These are phyloP conservation scores for Mechanitis messenoides DNA, from an alignment of 2,888 invertebrate genomes.

Conservation along the genomic window DNA sequence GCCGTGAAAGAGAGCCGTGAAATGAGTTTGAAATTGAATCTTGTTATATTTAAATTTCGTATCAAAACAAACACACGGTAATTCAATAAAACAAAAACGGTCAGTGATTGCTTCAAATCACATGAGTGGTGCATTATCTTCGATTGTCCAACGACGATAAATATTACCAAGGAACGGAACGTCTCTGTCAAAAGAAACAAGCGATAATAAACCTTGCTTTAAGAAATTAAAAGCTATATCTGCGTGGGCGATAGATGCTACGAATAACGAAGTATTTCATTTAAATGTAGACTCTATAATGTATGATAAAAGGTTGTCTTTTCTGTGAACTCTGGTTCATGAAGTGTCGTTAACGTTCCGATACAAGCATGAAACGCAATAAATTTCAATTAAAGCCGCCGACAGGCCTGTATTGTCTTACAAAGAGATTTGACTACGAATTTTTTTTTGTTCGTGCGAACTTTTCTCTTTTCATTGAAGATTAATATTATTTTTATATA, in stretches of 20 bases:
- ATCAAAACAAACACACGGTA: slow-evolving; percentile 39
- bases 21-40: not conserved
- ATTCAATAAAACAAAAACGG: slow-evolving; percentile 66
- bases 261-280: slow-evolving; percentile 17
- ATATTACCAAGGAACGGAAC: slow-evolving; percentile 50
- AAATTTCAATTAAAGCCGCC: slow-evolving; percentile 73
- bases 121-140: slow-evolving; percentile 70
- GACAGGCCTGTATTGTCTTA: slow-evolving; percentile 63
- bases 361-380: slow-evolving; percentile 59
- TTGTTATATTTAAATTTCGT: not conserved
- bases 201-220: slow-evolving; percentile 4
- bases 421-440: slow-evolving; percentile 58
- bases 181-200: slow-evolving; percentile 30
- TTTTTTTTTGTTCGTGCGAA: slow-evolving; percentile 36
- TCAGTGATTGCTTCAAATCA: slow-evolving; percentile 70
- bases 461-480: slow-evolving; percentile 29
- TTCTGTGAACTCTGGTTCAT: slow-evolving; percentile 30
- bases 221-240: not conserved
- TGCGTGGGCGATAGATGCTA: not conserved
- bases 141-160: slow-evolving; percentile 63
- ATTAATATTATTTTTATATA: slow-evolving; percentile 21
- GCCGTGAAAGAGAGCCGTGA: too few species aligned
- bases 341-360: slow-evolving; percentile 52
- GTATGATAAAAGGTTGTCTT: slow-evolving; percentile 35
- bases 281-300: slow-evolving; percentile 35